These are phyloP conservation scores for Ommatoiulus sabulosus DNA, from an alignment of 2,888 invertebrate species.

Conservation along the genomic window DNA sequence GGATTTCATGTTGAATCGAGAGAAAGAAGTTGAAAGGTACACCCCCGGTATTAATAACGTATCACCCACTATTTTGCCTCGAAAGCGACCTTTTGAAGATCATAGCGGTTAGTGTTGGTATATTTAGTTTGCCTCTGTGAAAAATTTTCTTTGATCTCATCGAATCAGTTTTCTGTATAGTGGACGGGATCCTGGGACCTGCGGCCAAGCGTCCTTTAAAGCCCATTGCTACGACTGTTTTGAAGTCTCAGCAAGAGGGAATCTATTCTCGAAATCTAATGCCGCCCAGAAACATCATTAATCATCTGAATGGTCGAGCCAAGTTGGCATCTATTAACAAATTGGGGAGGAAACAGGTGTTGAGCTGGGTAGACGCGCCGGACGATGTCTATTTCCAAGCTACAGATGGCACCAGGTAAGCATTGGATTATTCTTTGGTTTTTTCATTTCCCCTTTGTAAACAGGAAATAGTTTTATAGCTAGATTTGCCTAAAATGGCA, in stretches of 20 bases:
- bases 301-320: slow-evolving; percentile 83
- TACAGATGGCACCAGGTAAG: slow-evolving; percentile 90
- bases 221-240: slow-evolving; percentile 59
- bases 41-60: slow-evolving; percentile 67
- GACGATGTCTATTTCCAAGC: slow-evolving; percentile 97
- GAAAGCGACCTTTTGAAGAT: slow-evolving; percentile 89
- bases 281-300: slow-evolving; percentile 65
- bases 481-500: not conserved
- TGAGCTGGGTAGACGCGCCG: slow-evolving; percentile 98
- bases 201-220: slow-evolving; percentile 79
- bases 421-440: slow-evolving; percentile 8
- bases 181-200: slow-evolving; percentile 68
- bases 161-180: not conserved
- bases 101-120: slow-evolving; percentile 62
- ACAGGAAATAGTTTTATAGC: not conserved
- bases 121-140: not conserved
- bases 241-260: slow-evolving; percentile 58
- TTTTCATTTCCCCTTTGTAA: not conserved
- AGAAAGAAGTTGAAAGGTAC: slow-evolving; percentile 59
- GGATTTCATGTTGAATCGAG: slow-evolving; percentile 69
- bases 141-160: slow-evolving; percentile 31
- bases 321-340: slow-evolving; percentile 83
- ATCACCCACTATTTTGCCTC: slow-evolving; percentile 74
- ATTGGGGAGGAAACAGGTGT: slow-evolving; percentile 85
- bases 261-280: slow-evolving; percentile 61